Evolutionary conservation across 2,797 vertebrate genomes (phyloP).

Genomic region (Hemibagrus guttatus): DNA sequence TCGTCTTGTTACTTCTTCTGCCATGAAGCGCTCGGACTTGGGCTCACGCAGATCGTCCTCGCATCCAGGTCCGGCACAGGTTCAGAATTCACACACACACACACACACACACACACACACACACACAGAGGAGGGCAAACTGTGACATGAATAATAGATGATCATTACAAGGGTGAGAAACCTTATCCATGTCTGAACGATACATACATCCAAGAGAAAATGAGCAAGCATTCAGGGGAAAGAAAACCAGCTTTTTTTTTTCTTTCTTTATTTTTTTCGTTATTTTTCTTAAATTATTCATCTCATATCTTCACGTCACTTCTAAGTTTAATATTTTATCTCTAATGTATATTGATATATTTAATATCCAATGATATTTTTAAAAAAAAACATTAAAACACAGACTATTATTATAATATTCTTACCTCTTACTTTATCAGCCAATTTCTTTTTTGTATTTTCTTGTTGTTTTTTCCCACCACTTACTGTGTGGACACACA

Average conservation of each 20-base stretch:
- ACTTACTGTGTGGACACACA: background rate
- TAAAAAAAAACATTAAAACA: background rate
- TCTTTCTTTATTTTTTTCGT: no score
- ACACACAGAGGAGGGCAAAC: slow-evolving; percentile 48
- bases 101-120: slow-evolving; percentile 7
- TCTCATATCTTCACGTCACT: no score
- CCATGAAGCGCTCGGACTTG: slow-evolving; percentile 62
- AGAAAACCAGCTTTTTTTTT: background rate
- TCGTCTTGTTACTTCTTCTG: slow-evolving; percentile 69
- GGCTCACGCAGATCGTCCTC: background rate
- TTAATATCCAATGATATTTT: background rate
- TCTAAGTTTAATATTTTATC: no score
- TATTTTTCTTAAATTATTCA: no score
- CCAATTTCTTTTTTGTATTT: slow-evolving; percentile 22
- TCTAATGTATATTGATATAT: no score
- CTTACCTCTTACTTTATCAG: slow-evolving; percentile 33
- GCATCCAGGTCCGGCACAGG: slow-evolving; percentile 44
- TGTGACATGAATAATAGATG: slow-evolving; percentile 75
- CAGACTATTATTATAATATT: background rate
- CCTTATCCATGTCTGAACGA: slow-evolving; percentile 61
- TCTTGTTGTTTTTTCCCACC: background rate
- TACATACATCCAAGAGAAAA: background rate
- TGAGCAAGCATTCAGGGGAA: background rate
- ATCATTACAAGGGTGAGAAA: slow-evolving; percentile 66
- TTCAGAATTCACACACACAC: slow-evolving; percentile 15